Evolutionary conservation across 2,113 vertebrate genomes (phyloP).

Genomic region (Rhombomys opimus): DNA sequence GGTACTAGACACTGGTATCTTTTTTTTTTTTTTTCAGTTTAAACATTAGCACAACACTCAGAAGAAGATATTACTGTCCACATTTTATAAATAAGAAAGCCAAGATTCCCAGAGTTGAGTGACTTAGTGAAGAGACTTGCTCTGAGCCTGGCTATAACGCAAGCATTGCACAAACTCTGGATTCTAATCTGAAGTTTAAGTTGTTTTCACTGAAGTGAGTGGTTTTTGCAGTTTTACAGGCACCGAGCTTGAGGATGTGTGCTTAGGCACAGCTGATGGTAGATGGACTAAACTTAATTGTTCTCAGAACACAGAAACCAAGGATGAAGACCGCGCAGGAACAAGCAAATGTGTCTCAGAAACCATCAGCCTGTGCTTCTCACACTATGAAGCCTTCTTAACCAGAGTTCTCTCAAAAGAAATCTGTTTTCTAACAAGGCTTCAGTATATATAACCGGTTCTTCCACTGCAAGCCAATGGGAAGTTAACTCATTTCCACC

Average conservation of each 20-base stretch:
- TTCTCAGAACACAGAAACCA: neutral
- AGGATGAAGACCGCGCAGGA: neutral
- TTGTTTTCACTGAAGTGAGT: neutral
- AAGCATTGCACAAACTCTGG: neutral
- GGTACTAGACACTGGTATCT: neutral
- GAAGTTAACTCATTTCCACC: neutral
- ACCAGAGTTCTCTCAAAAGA: conserved; percentile 6
- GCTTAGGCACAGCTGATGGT: neutral
- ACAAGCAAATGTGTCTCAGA: neutral
- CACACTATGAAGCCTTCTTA: conserved; percentile 39
- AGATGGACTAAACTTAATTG: conserved; percentile 8
- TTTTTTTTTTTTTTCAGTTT: neutral
- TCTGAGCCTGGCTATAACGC: neutral
- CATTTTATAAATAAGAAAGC: conserved; percentile 1
- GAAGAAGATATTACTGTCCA: neutral
- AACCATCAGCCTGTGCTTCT: neutral
- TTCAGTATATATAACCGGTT: neutral
- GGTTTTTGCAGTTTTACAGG: neutral
- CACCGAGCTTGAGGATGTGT: neutral
- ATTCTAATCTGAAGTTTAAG: conserved; percentile 6
- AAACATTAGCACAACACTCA: neutral
- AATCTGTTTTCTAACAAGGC: conserved; percentile 37
- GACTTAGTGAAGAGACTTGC: neutral
- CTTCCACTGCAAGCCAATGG: conserved; percentile 48
- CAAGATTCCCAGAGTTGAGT: neutral